Conservation (phyloP, 2,113 vertebrate species). For the Phaetusa simplex region DNA sequence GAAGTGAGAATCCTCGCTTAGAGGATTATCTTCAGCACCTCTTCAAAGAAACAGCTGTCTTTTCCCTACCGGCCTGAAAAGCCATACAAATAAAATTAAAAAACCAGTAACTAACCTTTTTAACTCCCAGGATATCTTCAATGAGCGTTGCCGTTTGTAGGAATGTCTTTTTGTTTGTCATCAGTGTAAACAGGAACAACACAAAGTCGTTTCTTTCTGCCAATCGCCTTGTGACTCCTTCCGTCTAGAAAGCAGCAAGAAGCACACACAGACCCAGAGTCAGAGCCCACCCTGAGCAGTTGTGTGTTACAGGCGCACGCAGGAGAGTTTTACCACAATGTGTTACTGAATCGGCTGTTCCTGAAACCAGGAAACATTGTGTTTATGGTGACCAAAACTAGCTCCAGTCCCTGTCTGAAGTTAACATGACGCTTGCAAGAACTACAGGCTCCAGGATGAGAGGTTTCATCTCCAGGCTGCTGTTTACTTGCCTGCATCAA, state of each 20-base stretch:
- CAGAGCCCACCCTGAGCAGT: neutral
- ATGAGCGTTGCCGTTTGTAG: constrained; percentile 94
- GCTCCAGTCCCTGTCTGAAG: neutral
- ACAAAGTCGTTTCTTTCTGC: constrained; percentile 95
- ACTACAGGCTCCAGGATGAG: neutral
- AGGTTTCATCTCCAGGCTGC: neutral
- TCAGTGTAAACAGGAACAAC: constrained; percentile 91
- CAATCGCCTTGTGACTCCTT: constrained; percentile 89
- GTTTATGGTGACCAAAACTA: neutral
- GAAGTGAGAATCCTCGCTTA: neutral
- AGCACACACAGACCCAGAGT: neutral
- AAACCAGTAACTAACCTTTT: constrained; percentile 82
- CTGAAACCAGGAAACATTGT: neutral
- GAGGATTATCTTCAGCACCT: neutral
- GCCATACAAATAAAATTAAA: neutral
- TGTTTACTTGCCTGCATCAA: neutral
- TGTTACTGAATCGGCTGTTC: neutral
- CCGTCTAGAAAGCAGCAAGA: constrained; percentile 75
- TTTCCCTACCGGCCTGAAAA: neutral
- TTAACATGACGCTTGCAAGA: accelerated
- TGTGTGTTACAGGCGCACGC: neutral
- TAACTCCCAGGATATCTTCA: constrained; percentile 93
- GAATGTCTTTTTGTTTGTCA: constrained; percentile 97
- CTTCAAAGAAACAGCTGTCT: neutral
- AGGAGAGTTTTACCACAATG: neutral